Base-by-base conservation (phyloP, 1,140 invertebrate species). In the Acyrthosiphon pisum region DNA sequence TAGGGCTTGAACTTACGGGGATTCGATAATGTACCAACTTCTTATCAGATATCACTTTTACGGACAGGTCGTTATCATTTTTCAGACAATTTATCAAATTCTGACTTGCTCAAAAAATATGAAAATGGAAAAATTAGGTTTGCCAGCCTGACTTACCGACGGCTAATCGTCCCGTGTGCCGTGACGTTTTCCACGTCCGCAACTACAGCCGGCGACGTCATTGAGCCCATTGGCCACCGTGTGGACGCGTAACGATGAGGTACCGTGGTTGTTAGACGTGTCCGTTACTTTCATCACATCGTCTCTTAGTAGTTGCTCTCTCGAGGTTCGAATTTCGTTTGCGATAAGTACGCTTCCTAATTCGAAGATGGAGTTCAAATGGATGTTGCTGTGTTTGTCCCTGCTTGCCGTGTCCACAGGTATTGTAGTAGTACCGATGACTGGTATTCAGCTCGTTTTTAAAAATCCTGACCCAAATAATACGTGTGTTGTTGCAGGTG, bases 161-260 rank as follows among this genome's bases (percentile, higher is more conserved):
- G 48, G n/a, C 6, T 83, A 84, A 90, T 86, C 81, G 26, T 86
- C 11, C 44, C 22, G 60, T 76, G 60, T 91, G 48, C 48, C 37
- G 81, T 93, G 91, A 93, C 91, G 91, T 93, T 93, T 37, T 93
- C 91, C 91, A 93, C 91, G 91, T 93, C 91, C 81, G 11, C 91
- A 93, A 37, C 60, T 23, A 86, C 91, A 83, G 91, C 91, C 91
- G 91, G 81, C 91, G 86, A 93, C 91, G 91, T 93, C 91, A 93
- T 56, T 86, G n/a, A 84, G 91, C 48, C 37, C 81, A 86, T 84
- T 86, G 91, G 81, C 50, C 81, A 37, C 37, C 46, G 91, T 90
- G 89, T 56, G 50, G 48, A 56, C 48, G 50, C 81, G 68, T 26
- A 44, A 93, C 35, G 48, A 93, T 56, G 81, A 7, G 22, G 8